Percentiles rank a stretch among this genome's conserved stretches.
Conservation (phyloP, 2,113 vertebrate species). For the Archilochus colubris region DNA sequence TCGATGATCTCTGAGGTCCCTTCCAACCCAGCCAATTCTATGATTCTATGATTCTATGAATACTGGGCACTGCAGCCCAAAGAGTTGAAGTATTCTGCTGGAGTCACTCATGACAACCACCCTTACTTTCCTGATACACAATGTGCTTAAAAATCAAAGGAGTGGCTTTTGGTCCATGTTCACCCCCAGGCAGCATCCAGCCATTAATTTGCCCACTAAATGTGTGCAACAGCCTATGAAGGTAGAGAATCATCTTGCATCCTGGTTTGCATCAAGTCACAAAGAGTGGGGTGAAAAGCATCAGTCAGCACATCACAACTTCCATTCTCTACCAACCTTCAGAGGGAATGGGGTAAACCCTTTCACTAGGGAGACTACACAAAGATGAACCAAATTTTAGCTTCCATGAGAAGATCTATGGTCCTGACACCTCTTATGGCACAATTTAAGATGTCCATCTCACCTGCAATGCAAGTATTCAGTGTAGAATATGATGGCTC, state of each 20-base stretch:
- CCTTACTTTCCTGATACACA: background rate
- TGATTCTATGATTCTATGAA: too few species aligned
- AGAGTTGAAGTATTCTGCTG: background rate
- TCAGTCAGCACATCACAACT: background rate
- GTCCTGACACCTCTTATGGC: background rate
- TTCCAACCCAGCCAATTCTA: too few species aligned
- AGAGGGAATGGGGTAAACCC: background rate
- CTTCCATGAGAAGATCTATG: background rate
- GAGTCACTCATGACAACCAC: background rate
- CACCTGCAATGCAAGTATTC: background rate
- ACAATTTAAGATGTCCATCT: background rate
- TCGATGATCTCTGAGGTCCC: too few species aligned
- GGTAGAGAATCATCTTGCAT: background rate
- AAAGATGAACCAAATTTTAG: background rate
- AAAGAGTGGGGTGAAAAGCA: background rate
- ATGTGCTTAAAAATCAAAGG: background rate
- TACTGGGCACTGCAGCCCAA: background rate
- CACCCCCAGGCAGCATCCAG: background rate
- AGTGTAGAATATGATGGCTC: background rate
- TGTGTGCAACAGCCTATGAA: fast-evolving
- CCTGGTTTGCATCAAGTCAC: background rate
- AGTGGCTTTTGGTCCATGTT: background rate
- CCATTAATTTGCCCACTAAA: background rate
- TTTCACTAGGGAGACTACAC: background rate
- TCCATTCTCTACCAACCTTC: background rate